Conservation (phyloP, 1,140 invertebrate genomes). For the Paramacrobiotus metropolitanus region DNA sequence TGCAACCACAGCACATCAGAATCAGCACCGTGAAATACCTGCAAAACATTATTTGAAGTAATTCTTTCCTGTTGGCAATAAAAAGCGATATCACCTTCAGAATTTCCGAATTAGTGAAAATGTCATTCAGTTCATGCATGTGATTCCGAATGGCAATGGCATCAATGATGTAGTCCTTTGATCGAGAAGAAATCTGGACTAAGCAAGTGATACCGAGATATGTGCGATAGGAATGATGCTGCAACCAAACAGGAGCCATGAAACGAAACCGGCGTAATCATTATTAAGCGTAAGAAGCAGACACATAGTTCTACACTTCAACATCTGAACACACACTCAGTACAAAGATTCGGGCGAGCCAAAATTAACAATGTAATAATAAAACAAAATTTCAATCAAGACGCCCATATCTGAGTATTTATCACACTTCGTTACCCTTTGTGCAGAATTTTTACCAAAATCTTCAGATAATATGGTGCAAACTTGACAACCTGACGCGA, state of each 20-base stretch:
- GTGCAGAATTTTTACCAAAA: too few species aligned
- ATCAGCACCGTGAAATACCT: conserved; percentile 79
- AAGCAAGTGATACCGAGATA: conserved; percentile 67
- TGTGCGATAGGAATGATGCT: conserved; percentile 56
- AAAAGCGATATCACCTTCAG: conserved; percentile 41
- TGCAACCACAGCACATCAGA: conserved; percentile 80
- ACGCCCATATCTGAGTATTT: too few species aligned
- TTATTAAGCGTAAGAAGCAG: conserved; percentile 8
- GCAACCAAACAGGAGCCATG: conserved; percentile 13
- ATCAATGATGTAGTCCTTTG: conserved; percentile 75
- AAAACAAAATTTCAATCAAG: too few species aligned
- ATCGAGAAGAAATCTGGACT: conserved; percentile 70
- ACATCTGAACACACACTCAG: too few species aligned
- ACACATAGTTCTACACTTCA: too few species aligned
- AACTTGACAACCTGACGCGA: too few species aligned
- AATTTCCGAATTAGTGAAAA: conserved; percentile 71
- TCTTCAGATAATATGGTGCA: too few species aligned
- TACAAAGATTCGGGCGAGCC: too few species aligned
- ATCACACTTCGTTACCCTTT: too few species aligned
- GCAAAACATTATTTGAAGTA: conserved; percentile 9
- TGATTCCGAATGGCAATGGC: conserved; percentile 54
- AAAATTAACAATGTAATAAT: too few species aligned
- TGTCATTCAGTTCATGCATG: conserved; percentile 57
- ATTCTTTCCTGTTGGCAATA: background rate
- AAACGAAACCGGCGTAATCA: conserved; percentile 1